phyloP scores from a whole-genome alignment of 2,113 vertebrate genomes.

The Osmerus eperlanus region DNA sequence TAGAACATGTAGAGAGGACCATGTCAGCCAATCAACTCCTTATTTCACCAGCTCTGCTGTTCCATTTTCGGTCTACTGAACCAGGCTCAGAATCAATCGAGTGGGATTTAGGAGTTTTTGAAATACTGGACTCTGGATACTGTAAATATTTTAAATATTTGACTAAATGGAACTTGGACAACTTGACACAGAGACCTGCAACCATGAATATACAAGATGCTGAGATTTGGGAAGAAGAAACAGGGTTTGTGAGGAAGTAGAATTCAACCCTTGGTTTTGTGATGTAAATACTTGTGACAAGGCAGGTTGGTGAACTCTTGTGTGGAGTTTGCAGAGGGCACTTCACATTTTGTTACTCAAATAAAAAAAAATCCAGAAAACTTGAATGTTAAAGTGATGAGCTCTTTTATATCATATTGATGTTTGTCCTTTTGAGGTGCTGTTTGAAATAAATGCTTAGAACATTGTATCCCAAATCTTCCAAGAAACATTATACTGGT shows the following conservation, averaged over 20 bases:
- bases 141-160: slow-evolving; percentile 97
- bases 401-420: slow-evolving; percentile 18
- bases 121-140: slow-evolving; percentile 75
- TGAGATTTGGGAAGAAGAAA: slow-evolving; percentile 40
- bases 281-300: slow-evolving; percentile 74
- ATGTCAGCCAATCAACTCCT: slow-evolving; percentile 47
- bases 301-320: slow-evolving; percentile 67
- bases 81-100: slow-evolving; percentile 49
- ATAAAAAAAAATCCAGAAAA: slow-evolving; percentile 70
- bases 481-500: neutral
- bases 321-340: slow-evolving; percentile 70
- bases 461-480: neutral
- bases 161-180: slow-evolving; percentile 62
- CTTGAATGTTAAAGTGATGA: slow-evolving; percentile 49
- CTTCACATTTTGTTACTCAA: slow-evolving; percentile 80
- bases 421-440: slow-evolving; percentile 14
- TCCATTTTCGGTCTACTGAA: slow-evolving; percentile 62
- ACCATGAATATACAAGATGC: slow-evolving; percentile 51
- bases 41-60: slow-evolving; percentile 59
- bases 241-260: slow-evolving; percentile 21
- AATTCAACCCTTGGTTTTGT: slow-evolving; percentile 62
- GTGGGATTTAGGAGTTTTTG: slow-evolving; percentile 77
- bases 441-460: slow-evolving; percentile 35
- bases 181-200: slow-evolving; percentile 49
- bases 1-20: slow-evolving; percentile 54